These are phyloP conservation scores for Taurulus bubalis DNA, from an alignment of 2,113 vertebrate genomes.

Conservation along the genomic window DNA sequence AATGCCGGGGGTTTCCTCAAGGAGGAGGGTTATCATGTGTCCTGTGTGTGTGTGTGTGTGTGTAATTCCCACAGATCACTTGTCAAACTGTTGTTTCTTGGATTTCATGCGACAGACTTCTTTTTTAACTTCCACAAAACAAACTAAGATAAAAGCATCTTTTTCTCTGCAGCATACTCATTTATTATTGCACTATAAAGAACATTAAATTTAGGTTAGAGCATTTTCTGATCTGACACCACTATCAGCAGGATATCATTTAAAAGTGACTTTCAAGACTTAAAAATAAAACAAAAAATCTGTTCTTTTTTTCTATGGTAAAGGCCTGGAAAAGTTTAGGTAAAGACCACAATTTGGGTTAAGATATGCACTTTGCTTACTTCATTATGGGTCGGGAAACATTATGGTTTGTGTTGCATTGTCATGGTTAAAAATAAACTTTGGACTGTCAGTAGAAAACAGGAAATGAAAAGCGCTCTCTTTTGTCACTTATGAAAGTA, in stretches of 20 bases:
- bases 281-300: background rate
- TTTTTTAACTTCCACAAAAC: background rate
- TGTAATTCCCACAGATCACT: background rate
- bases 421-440: background rate
- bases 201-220: background rate
- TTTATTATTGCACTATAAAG: background rate
- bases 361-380: background rate
- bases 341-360: background rate
- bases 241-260: background rate
- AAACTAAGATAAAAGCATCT: background rate
- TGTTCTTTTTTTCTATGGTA: background rate
- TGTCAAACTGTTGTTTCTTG: background rate
- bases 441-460: background rate
- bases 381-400: background rate
- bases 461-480: background rate
- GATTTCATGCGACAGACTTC: background rate
- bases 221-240: background rate
- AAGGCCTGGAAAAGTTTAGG: background rate
- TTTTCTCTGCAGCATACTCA: background rate
- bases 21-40: background rate
- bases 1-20: constrained; percentile 9
- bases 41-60: constrained; percentile 8
- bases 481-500: too few relatives aligned
- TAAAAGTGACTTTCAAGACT: background rate
- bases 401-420: too few relatives aligned